Evolutionary conservation across 1,140 invertebrate genomes (phyloP).

Genomic region (Neocloeon triangulifer): DNA sequence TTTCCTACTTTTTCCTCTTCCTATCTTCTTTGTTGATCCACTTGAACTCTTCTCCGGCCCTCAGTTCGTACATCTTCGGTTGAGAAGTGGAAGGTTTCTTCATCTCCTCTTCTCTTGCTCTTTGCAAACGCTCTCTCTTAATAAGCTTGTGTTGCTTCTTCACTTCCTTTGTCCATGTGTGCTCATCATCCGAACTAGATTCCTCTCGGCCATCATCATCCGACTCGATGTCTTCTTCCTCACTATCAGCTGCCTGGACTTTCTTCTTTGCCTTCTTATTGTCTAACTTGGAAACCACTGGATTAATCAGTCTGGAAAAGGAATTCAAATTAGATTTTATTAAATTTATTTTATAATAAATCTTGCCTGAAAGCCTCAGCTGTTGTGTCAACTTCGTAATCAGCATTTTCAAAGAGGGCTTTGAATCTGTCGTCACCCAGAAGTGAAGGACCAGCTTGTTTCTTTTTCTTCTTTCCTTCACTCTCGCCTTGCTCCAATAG

Average conservation of each 20-base stretch:
- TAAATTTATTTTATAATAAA: conserved; percentile 6
- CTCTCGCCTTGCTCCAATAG: conserved; percentile 20
- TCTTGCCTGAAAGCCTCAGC: conserved; percentile 51
- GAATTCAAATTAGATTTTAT: conserved; percentile 5
- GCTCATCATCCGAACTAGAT: conserved; percentile 47
- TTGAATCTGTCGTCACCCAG: conserved; percentile 77
- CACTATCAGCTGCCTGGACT: conserved; percentile 17
- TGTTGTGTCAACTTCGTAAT: conserved; percentile 78
- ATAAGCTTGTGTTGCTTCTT: conserved; percentile 40
- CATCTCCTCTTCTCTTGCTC: conserved; percentile 3
- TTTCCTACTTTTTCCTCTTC: conserved; percentile 22
- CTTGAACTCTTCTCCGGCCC: conserved; percentile 32
- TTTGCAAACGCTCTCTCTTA: conserved; percentile 13
- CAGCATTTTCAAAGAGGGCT: conserved; percentile 71
- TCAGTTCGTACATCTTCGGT: conserved; percentile 38
- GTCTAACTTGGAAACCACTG: conserved; percentile 60
- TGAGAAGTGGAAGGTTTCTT: conserved; percentile 9
- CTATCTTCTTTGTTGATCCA: conserved; percentile 18
- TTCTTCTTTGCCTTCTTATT: conserved; percentile 33
- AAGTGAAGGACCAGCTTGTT: conserved; percentile 32
- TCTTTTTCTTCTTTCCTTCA: conserved; percentile 31
- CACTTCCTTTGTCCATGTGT: conserved; percentile 51
- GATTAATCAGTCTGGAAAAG: conserved; percentile 45
- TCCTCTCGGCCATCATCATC: conserved; percentile 16
- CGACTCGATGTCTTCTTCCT: conserved; percentile 17